Evolutionary conservation across 2,888 invertebrate genomes (phyloP).

Genomic region (Fragum whitleyi): DNA sequence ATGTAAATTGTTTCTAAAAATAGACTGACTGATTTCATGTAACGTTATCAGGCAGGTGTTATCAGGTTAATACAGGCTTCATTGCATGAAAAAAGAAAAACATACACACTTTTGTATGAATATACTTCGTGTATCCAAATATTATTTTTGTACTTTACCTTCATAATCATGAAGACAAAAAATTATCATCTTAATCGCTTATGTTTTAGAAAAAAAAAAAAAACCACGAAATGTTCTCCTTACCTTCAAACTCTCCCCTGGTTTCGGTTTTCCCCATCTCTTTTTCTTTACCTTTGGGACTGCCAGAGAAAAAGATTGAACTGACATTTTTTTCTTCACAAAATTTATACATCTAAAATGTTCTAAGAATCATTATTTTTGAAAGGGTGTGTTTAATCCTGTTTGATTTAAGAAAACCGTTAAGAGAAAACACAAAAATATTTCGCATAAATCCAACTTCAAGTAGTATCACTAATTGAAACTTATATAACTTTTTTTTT

Average conservation of each 20-base stretch:
- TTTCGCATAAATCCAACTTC: neutral
- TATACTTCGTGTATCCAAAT: too few species aligned
- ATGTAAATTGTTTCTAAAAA: too few species aligned
- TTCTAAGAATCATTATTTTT: neutral
- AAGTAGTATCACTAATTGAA: neutral
- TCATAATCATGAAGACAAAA: too few species aligned
- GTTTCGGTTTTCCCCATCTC: constrained; percentile 64
- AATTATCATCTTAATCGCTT: too few species aligned
- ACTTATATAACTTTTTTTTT: neutral
- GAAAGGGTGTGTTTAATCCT: neutral
- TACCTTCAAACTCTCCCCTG: constrained; percentile 65
- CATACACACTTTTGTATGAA: too few species aligned
- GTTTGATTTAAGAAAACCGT: neutral
- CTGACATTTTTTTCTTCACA: constrained; percentile 41
- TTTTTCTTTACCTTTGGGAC: constrained; percentile 64
- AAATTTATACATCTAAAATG: neutral
- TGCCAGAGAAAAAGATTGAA: constrained; percentile 55
- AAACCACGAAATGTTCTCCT: too few species aligned
- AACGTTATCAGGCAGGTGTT: too few species aligned
- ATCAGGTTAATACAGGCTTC: too few species aligned
- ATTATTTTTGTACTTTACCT: too few species aligned
- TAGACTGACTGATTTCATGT: too few species aligned
- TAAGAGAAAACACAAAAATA: neutral
- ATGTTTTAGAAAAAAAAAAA: too few species aligned
- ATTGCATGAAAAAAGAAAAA: too few species aligned